These are phyloP conservation scores for Xestia c-nigrum DNA, from an alignment of 2,888 invertebrate species.

Conservation along the genomic window DNA sequence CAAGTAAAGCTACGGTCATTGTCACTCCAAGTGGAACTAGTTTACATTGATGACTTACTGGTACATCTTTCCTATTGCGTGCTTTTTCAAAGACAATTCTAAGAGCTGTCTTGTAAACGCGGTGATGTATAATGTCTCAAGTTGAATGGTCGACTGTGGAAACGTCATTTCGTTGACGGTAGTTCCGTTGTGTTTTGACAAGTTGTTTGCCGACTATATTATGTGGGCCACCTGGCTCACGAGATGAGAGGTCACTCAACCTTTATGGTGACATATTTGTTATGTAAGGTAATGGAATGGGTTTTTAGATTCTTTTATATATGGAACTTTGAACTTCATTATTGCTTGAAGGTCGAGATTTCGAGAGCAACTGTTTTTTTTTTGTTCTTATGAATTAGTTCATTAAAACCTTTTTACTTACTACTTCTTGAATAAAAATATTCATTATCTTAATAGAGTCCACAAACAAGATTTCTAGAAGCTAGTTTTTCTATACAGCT, in stretches of 20 bases:
- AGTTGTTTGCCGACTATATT: slow-evolving; percentile 80
- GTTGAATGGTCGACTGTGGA: slow-evolving; percentile 28
- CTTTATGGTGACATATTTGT: slow-evolving; percentile 69
- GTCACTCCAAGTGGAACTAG: slow-evolving; percentile 76
- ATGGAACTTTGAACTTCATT: slow-evolving; percentile 26
- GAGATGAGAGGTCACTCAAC: slow-evolving; percentile 74
- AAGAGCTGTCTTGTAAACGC: slow-evolving; percentile 44
- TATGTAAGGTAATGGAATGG: slow-evolving; percentile 62
- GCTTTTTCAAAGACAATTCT: slow-evolving; percentile 59
- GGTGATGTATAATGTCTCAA: slow-evolving; percentile 63
- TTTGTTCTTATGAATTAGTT: background rate
- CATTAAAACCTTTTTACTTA: background rate
- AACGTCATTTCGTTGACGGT: slow-evolving; percentile 33
- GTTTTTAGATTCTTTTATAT: slow-evolving; percentile 20
- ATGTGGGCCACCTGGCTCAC: slow-evolving; percentile 80
- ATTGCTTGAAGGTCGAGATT: background rate
- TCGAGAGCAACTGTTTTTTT: background rate
- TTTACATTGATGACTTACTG: slow-evolving; percentile 31
- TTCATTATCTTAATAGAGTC: background rate
- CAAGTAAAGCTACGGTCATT: slow-evolving; percentile 83
- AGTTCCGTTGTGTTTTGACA: slow-evolving; percentile 85
- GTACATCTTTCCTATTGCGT: slow-evolving; percentile 64
- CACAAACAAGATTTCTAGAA: slow-evolving; percentile 13
- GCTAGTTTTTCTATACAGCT: slow-evolving; percentile 24
- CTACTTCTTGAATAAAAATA: slow-evolving; percentile 10